phyloP scores from a whole-genome alignment of 2,888 invertebrate species.

The Agonum fuliginosum region DNA sequence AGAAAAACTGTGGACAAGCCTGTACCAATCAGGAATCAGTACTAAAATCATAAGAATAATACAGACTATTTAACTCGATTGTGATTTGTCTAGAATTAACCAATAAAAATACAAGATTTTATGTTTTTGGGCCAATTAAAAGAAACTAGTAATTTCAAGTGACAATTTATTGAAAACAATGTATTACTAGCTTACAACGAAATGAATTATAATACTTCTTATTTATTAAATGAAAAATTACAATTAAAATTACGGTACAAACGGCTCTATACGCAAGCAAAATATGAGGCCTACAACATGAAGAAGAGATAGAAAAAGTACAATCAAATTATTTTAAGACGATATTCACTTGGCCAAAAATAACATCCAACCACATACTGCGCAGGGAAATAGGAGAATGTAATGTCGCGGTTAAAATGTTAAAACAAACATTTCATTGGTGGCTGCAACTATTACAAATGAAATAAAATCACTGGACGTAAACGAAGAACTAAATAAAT shows the following conservation, averaged over 20 bases:
- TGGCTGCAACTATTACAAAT: neutral
- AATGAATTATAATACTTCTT: neutral
- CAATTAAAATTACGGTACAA: neutral
- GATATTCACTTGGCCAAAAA: conserved; percentile 1
- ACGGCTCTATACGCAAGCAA: neutral
- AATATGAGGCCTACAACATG: neutral
- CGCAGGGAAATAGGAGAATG: neutral
- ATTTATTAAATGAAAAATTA: neutral
- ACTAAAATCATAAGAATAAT: conserved; percentile 31
- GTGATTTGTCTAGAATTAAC: conserved; percentile 5
- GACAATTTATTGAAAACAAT: neutral
- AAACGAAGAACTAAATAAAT: neutral
- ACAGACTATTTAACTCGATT: conserved; percentile 5
- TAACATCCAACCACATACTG: neutral
- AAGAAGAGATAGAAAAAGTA: conserved; percentile 13
- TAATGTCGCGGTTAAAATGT: neutral
- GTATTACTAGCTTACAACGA: neutral
- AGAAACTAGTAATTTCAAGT: neutral
- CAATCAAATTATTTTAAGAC: conserved; percentile 1
- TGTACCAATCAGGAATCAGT: conserved; percentile 2
- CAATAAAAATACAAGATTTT: conserved; percentile 2
- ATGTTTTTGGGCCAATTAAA: no score
- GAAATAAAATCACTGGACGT: neutral
- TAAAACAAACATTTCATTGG: neutral
- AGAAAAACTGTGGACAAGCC: conserved; percentile 24